Evolutionary conservation across 2,797 vertebrate genomes (phyloP).

Genomic region (Lutjanus campechanus): DNA sequence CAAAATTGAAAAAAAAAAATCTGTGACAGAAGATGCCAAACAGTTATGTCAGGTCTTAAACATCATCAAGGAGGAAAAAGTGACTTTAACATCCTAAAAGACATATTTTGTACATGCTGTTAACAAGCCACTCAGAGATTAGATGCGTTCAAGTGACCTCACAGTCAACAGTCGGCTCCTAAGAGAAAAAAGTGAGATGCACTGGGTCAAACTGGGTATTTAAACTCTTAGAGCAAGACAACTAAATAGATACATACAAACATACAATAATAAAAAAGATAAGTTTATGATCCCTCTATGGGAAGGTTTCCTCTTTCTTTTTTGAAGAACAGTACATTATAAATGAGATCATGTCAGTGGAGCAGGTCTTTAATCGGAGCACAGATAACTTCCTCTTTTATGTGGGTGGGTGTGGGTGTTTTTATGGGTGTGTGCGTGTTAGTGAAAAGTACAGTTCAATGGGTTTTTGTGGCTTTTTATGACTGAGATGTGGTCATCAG

Average conservation of each 20-base stretch:
- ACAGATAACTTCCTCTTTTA: constrained; percentile 31
- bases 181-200: background rate
- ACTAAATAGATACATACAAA: background rate
- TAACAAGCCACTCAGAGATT: constrained; percentile 1
- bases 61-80: background rate
- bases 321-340: background rate
- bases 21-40: background rate
- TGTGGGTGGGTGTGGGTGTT: constrained; percentile 27
- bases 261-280: background rate
- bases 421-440: constrained; percentile 28
- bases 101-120: background rate
- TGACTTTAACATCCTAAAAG: background rate
- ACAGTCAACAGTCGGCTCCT: background rate
- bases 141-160: constrained; percentile 24
- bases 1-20: background rate
- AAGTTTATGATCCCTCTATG: background rate
- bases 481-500: constrained; percentile 26
- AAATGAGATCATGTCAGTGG: constrained; percentile 3
- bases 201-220: too few species aligned
- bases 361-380: constrained; percentile 23
- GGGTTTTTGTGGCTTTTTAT: constrained; percentile 24
- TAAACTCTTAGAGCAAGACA: background rate
- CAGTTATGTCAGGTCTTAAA: background rate
- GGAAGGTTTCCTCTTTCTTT: background rate
- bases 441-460: constrained; percentile 16